A percentile compares a stretch with the other conserved stretches of the same genome.
These are phyloP conservation scores for Chaunax sp. DNA, from an alignment of 2,797 vertebrate species.

Conservation along the genomic window DNA sequence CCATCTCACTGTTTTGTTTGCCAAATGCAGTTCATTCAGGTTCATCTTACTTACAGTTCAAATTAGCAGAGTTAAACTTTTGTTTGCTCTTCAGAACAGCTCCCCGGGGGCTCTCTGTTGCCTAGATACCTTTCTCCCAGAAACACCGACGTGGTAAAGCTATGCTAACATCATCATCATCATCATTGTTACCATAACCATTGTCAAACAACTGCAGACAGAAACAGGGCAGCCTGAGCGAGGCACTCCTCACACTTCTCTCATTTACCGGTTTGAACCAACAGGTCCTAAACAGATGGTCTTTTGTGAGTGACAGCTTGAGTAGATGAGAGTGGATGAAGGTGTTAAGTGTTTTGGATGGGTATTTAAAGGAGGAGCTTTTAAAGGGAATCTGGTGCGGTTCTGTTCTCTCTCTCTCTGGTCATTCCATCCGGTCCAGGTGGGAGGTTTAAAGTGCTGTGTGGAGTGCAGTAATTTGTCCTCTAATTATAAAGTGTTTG, in stretches of 20 bases:
- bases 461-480: no score
- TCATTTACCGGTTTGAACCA: slow-evolving; percentile 16
- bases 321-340: slow-evolving; percentile 27
- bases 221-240: slow-evolving; percentile 2
- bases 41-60: slow-evolving; percentile 58
- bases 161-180: slow-evolving; percentile 50
- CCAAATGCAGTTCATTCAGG: slow-evolving; percentile 57
- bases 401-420: slow-evolving; percentile 52
- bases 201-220: slow-evolving; percentile 31
- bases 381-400: slow-evolving; percentile 42
- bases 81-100: slow-evolving; percentile 69
- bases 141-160: slow-evolving; percentile 41
- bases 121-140: slow-evolving; percentile 50
- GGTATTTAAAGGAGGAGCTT: slow-evolving; percentile 31
- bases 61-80: slow-evolving; percentile 61
- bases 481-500: no score
- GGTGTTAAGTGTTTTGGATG: slow-evolving; percentile 47
- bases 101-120: slow-evolving; percentile 57
- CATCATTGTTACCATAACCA: slow-evolving; percentile 41
- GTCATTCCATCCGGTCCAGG: slow-evolving; percentile 53
- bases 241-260: slow-evolving; percentile 33
- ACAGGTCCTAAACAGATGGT: slow-evolving; percentile 50
- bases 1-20: slow-evolving; percentile 44
- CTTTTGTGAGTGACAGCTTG: slow-evolving; percentile 34
- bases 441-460: slow-evolving; percentile 58